Percentiles rank a stretch among this genome's conserved stretches.
phyloP scores from a whole-genome alignment of 2,797 vertebrate genomes.

The Momotus momota region DNA sequence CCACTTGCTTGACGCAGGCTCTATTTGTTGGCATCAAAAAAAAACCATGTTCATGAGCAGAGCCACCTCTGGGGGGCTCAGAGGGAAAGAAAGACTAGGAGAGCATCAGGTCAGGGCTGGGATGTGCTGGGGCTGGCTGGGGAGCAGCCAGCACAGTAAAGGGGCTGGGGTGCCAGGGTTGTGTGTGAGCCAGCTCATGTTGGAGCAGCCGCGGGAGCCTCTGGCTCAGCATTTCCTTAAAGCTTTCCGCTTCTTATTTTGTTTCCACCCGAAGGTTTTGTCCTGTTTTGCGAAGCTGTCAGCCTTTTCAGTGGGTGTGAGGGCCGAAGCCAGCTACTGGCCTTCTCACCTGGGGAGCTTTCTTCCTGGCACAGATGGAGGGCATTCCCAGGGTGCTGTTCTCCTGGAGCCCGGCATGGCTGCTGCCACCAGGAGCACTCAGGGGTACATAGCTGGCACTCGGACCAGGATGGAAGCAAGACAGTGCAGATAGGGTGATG shows the following conservation, averaged over 20 bases:
- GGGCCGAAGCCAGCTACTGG: background rate
- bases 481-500: fast-evolving
- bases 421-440: fast-evolving
- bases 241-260: background rate
- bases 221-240: background rate
- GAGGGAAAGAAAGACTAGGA: background rate
- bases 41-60: fast-evolving
- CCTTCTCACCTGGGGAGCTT: background rate
- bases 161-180: background rate
- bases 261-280: background rate
- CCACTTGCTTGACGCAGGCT: background rate
- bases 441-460: fast-evolving
- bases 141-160: fast-evolving
- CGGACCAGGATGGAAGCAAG: no score
- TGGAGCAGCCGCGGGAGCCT: background rate
- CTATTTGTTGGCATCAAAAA: background rate
- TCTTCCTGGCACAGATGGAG: background rate
- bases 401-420: background rate
- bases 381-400: background rate
- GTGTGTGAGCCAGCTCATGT: fast-evolving
- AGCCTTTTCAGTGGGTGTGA: background rate
- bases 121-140: fast-evolving
- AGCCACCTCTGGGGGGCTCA: background rate
- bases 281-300: background rate
- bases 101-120: background rate